Percentiles rank a stretch among this genome's conserved stretches.
Evolutionary conservation across 2,797 vertebrate genomes (phyloP).

Genomic region (Enteromius afrohamiltoni): DNA sequence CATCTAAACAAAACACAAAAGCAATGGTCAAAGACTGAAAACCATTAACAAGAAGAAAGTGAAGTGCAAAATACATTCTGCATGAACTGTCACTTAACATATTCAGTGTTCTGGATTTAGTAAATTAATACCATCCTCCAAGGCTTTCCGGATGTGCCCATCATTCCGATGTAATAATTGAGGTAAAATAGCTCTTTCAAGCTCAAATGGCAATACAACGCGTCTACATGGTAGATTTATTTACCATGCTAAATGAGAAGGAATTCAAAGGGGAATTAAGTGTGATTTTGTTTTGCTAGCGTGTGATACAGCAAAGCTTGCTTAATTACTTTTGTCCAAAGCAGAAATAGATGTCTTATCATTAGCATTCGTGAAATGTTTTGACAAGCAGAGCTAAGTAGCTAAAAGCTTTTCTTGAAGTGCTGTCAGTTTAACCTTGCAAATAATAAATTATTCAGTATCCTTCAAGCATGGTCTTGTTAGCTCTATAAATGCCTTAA

Average conservation of each 20-base stretch:
- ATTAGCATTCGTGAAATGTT: constrained; percentile 35
- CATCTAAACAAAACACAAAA: neutral
- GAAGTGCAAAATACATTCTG: neutral
- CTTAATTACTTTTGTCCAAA: constrained; percentile 18
- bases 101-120: constrained; percentile 6
- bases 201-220: constrained; percentile 9
- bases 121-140: constrained; percentile 2
- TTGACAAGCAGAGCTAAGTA: constrained; percentile 34
- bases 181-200: constrained; percentile 9
- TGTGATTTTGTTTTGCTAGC: neutral
- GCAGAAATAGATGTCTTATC: constrained; percentile 18
- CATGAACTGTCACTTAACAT: neutral
- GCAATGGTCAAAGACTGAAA: neutral
- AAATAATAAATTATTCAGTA: constrained; percentile 49
- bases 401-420: constrained; percentile 32
- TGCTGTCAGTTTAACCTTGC: constrained; percentile 37
- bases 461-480: constrained; percentile 13
- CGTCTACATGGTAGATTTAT: constrained; percentile 8
- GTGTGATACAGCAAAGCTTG: neutral
- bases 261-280: constrained; percentile 15
- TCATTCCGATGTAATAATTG: constrained; percentile 21
- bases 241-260: constrained; percentile 4
- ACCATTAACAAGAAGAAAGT: neutral
- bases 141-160: constrained; percentile 1
- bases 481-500: constrained; percentile 25